Evolutionary conservation across 23 tunicate genomes (phyloP).

Genomic region (Aplidium turbinatum): DNA sequence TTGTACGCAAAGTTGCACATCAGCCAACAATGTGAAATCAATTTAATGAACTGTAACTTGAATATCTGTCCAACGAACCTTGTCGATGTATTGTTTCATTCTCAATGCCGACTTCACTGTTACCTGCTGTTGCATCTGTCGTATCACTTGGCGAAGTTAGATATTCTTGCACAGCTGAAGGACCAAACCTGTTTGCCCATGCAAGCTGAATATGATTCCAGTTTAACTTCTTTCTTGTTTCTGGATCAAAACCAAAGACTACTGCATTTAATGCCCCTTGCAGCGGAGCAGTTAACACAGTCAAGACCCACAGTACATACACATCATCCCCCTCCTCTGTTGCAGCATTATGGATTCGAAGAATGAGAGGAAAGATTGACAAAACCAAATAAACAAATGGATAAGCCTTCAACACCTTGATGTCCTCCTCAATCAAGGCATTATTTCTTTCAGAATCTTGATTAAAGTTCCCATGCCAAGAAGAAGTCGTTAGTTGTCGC

Average conservation of each 20-base stretch:
- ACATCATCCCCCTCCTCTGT: constrained; percentile 87
- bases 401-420: constrained; percentile 67
- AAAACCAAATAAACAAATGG: constrained; percentile 72
- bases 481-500: constrained; percentile 21
- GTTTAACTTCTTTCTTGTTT: constrained; percentile 60
- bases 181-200: constrained; percentile 52
- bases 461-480: constrained; percentile 80
- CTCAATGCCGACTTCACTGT: background rate
- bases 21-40: too few relatives aligned
- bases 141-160: constrained; percentile 42
- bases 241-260: constrained; percentile 92
- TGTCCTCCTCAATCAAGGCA: constrained; percentile 58
- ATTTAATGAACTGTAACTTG: constrained; percentile 28
- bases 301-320: constrained; percentile 75
- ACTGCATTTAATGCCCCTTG: constrained; percentile 93
- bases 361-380: constrained; percentile 86
- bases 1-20: too few relatives aligned
- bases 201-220: constrained; percentile 78
- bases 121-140: background rate
- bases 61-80: constrained; percentile 3
- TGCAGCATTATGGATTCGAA: constrained; percentile 84
- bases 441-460: constrained; percentile 53
- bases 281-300: constrained; percentile 81
- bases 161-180: constrained; percentile 63
- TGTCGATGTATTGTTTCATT: constrained; percentile 13